Percentiles rank a stretch among this genome's conserved stretches.
Conservation (phyloP, 2,888 invertebrate genomes). For the Drosophila emarginata region DNA sequence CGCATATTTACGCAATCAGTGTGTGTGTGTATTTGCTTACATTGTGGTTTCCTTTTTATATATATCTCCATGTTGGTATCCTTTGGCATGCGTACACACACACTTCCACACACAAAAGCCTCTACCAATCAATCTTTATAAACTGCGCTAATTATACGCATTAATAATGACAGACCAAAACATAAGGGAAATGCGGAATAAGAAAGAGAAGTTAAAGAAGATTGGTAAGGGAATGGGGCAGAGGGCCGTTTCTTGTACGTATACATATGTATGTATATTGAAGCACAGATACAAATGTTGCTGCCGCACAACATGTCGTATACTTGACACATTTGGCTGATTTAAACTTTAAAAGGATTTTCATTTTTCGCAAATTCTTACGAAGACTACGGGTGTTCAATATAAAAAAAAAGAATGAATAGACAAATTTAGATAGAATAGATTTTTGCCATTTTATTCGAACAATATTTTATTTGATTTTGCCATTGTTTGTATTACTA, state of each 20-base stretch:
- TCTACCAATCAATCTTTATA: constrained; percentile 71
- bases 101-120: constrained; percentile 33
- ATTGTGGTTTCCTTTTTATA: constrained; percentile 49
- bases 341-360: constrained; percentile 13
- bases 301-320: constrained; percentile 27
- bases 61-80: constrained; percentile 34
- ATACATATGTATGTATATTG: constrained; percentile 16
- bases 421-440: no score
- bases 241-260: constrained; percentile 43
- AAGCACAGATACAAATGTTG: constrained; percentile 14
- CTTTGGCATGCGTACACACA: constrained; percentile 17
- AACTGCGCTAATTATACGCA: constrained; percentile 70
- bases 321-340: constrained; percentile 16
- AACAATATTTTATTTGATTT: no score
- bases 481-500: no score
- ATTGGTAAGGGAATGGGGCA: neutral
- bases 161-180: constrained; percentile 65
- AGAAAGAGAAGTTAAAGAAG: neutral
- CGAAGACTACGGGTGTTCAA: neutral
- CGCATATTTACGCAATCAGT: constrained; percentile 31
- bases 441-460: no score
- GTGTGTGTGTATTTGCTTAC: constrained; percentile 49
- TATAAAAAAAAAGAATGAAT: neutral
- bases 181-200: constrained; percentile 20
- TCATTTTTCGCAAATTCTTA: neutral